Conservation (phyloP, 2,797 vertebrate species). For the Argentina silus region DNA sequence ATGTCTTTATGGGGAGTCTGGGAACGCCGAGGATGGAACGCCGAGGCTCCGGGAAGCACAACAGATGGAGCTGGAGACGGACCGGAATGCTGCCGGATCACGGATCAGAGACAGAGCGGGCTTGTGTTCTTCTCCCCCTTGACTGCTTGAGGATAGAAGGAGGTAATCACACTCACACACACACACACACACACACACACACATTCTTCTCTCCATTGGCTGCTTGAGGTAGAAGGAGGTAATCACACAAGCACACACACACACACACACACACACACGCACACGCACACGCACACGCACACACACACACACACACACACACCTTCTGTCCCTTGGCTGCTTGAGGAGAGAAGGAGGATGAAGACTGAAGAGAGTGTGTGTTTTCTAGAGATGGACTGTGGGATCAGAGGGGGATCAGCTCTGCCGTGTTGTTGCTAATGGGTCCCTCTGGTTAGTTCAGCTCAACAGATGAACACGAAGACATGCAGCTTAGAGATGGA, state of each 20-base stretch:
- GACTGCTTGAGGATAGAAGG: background rate
- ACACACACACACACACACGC: no score
- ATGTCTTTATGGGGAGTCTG: slow-evolving; percentile 11
- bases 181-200: no score
- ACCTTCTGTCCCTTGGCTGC: background rate
- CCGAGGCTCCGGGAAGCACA: background rate
- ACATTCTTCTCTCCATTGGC: background rate
- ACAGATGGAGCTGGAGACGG: background rate
- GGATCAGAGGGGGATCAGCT: background rate
- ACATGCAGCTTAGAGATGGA: slow-evolving; percentile 3
- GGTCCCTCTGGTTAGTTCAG: background rate
- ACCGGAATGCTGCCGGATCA: background rate
- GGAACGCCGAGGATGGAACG: background rate
- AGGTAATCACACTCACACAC: background rate
- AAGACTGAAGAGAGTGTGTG: background rate
- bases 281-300: no score
- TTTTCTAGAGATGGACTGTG: background rate
- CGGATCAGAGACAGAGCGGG: background rate
- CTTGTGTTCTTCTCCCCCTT: background rate
- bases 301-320: no score
- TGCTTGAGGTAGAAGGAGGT: background rate
- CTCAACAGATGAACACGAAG: background rate
- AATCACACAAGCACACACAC: no score
- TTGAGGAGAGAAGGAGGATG: background rate
- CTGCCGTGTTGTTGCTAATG: background rate